A percentile compares a stretch with the other conserved stretches of the same genome.
Evolutionary conservation across 2,797 vertebrate species (phyloP).

Genomic region (Etheostoma perlongum): DNA sequence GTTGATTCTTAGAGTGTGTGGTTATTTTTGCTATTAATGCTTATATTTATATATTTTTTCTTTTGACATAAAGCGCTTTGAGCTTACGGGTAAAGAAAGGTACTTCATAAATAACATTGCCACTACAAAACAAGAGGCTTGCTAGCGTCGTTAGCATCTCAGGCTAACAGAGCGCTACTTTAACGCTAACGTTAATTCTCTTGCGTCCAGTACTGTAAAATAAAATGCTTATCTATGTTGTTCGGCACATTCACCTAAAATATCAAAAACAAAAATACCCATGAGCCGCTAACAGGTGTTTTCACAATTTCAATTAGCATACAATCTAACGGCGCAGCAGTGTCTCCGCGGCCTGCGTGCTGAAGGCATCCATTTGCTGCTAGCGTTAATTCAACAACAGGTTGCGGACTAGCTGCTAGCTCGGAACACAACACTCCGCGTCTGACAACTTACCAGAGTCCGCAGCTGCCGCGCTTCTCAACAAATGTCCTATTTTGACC

Average conservation of each 20-base stretch:
- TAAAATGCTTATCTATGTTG: neutral
- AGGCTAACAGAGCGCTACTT: slow-evolving; percentile 45
- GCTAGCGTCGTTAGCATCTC: slow-evolving; percentile 57
- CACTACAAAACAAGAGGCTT: slow-evolving; percentile 20
- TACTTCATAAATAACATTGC: too few relatives aligned
- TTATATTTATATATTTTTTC: too few relatives aligned
- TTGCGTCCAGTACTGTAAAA: neutral
- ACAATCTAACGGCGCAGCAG: slow-evolving; percentile 2
- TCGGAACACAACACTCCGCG: slow-evolving; percentile 15
- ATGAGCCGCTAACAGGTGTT: fast-evolving
- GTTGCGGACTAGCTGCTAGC: slow-evolving; percentile 59
- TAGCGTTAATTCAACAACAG: slow-evolving; percentile 73
- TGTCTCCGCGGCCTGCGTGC: slow-evolving; percentile 59
- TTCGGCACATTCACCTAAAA: neutral
- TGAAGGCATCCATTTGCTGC: slow-evolving; percentile 73
- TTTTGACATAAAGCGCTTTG: too few relatives aligned
- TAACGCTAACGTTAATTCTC: neutral
- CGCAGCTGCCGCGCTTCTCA: slow-evolving; percentile 17
- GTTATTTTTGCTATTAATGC: too few relatives aligned
- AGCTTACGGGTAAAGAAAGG: too few relatives aligned
- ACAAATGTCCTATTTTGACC: slow-evolving; percentile 8
- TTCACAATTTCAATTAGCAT: neutral
- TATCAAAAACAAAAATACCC: fast-evolving
- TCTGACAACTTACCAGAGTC: slow-evolving; percentile 61
- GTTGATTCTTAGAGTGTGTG: too few relatives aligned